Conservation (phyloP, 1,140 invertebrate genomes). For the Coptotermes formosanus region DNA sequence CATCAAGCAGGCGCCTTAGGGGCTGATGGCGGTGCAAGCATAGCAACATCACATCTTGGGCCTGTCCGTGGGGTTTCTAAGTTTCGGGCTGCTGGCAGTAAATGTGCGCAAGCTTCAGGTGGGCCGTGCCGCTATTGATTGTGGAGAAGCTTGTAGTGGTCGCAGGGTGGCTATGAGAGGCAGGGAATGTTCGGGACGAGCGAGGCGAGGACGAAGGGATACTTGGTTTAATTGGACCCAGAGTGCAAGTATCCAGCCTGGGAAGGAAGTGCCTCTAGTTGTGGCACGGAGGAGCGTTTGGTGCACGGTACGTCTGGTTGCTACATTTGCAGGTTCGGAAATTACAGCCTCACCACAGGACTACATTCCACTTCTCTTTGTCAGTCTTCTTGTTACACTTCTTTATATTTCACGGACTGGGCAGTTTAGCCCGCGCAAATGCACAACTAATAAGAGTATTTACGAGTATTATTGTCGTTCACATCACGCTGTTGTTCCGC, state of each 20-base stretch:
- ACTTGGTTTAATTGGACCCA: neutral
- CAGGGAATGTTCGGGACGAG: neutral
- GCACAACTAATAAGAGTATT: no score
- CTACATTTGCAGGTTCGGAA: no score
- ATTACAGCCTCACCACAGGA: no score
- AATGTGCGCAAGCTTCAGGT: slow-evolving; percentile 8
- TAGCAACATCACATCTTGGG: neutral
- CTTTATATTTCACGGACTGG: no score
- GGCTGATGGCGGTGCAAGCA: no score
- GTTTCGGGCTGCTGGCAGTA: neutral
- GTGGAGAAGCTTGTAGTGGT: neutral
- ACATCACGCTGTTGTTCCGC: no score
- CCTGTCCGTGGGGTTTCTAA: neutral
- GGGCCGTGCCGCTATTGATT: slow-evolving; percentile 12
- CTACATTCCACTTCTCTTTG: no score
- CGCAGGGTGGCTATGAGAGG: neutral
- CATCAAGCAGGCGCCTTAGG: no score
- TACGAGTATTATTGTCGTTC: no score
- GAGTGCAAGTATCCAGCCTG: neutral
- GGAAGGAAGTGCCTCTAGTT: neutral
- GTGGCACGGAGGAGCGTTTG: neutral
- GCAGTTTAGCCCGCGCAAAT: no score
- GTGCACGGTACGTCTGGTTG: no score
- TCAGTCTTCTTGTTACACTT: no score
- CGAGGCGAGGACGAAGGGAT: neutral